Percentiles rank a stretch among this genome's conserved stretches.
These are phyloP conservation scores for Muscina levida DNA, from an alignment of 2,888 invertebrate genomes.

Conservation along the genomic window DNA sequence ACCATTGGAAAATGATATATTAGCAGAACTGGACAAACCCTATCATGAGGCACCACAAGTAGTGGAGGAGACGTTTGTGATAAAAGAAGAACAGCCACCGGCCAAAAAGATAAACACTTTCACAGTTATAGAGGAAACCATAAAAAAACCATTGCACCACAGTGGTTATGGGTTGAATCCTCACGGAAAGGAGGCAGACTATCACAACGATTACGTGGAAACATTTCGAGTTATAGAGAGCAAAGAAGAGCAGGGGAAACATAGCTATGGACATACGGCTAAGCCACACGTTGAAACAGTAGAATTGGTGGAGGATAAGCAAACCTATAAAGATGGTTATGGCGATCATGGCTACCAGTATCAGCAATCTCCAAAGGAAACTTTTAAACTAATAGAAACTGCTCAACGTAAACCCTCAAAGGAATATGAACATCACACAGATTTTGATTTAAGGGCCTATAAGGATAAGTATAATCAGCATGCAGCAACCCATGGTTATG, in stretches of 20 bases:
- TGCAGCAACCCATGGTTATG: background rate
- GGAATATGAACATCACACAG: background rate
- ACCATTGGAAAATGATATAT: conserved; percentile 70
- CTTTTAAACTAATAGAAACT: conserved; percentile 14
- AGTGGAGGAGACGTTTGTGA: conserved; percentile 57
- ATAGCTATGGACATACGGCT: conserved; percentile 13
- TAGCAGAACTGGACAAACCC: conserved; percentile 72
- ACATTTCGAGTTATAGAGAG: conserved; percentile 41
- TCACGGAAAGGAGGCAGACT: background rate
- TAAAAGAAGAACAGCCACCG: conserved; percentile 68
- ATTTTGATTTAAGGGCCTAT: too few relatives aligned
- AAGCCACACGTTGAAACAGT: conserved; percentile 66
- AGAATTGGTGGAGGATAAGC: conserved; percentile 59
- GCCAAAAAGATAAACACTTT: conserved; percentile 69
- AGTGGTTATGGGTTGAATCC: conserved; percentile 55
- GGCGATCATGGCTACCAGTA: background rate
- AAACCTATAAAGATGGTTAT: background rate
- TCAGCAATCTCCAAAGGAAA: conserved; percentile 1
- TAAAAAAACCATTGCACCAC: conserved; percentile 40
- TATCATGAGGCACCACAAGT: conserved; percentile 62
- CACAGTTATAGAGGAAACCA: conserved; percentile 70
- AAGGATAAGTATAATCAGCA: background rate
- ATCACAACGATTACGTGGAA: conserved; percentile 17
- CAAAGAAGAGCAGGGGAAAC: background rate
- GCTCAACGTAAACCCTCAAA: background rate